These are phyloP conservation scores for Cancer borealis DNA, from an alignment of 2,888 invertebrate genomes.

Conservation along the genomic window DNA sequence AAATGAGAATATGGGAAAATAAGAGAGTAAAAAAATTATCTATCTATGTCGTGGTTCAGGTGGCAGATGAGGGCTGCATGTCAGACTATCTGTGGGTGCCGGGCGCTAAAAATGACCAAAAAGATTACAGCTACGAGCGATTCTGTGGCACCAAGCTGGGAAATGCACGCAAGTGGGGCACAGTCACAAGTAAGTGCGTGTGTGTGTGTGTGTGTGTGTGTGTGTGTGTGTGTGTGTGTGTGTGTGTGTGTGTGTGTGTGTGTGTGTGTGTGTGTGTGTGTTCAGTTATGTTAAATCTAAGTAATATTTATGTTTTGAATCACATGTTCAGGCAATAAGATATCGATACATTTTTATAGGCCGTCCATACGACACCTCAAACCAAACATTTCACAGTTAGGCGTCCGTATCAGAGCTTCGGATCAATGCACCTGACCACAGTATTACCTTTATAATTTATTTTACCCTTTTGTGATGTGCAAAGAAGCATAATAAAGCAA, in stretches of 20 bases:
- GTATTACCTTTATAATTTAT: too few relatives aligned
- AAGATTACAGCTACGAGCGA: slow-evolving; percentile 61
- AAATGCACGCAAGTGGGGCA: slow-evolving; percentile 63
- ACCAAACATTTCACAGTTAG: too few relatives aligned
- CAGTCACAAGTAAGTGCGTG: slow-evolving; percentile 63
- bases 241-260: not conserved
- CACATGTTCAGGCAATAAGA: too few relatives aligned
- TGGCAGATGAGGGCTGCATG: slow-evolving; percentile 63
- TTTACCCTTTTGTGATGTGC: too few relatives aligned
- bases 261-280: not conserved
- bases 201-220: not conserved
- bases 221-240: not conserved
- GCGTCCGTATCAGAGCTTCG: too few relatives aligned
- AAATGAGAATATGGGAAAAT: not conserved
- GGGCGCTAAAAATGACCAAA: slow-evolving; percentile 61
- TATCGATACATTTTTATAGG: too few relatives aligned
- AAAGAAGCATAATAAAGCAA: too few relatives aligned
- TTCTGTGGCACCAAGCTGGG: slow-evolving; percentile 74
- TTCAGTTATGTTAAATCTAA: too few relatives aligned
- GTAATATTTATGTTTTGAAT: too few relatives aligned
- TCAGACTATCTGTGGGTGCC: slow-evolving; percentile 72
- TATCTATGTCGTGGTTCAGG: slow-evolving; percentile 22
- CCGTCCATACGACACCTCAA: too few relatives aligned
- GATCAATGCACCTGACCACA: too few relatives aligned
- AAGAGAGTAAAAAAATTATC: not conserved